Conservation (phyloP, 2,888 invertebrate species). For the Eurytoma californica region DNA sequence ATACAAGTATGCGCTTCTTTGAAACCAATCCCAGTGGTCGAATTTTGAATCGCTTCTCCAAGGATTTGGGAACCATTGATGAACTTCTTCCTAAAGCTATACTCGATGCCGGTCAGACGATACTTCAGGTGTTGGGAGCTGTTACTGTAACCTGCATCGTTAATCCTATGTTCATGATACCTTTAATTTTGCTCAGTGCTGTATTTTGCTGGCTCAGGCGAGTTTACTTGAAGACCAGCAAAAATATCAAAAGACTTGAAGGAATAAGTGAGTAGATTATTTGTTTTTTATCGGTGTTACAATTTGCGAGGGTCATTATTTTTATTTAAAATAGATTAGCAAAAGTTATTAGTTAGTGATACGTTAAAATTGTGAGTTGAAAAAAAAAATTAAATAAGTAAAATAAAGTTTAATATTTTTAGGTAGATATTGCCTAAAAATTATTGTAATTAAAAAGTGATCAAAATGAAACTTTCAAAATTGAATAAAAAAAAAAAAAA, state of each 20-base stretch:
- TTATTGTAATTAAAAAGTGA: no score
- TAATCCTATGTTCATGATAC: constrained; percentile 79
- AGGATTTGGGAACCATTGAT: constrained; percentile 88
- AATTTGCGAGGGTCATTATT: no score
- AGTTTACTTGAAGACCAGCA: constrained; percentile 83
- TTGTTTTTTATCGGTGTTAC: no score
- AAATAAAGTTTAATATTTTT: no score
- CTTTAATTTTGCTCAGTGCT: constrained; percentile 78
- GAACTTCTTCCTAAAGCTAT: constrained; percentile 83
- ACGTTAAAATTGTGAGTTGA: no score
- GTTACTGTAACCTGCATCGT: constrained; percentile 80
- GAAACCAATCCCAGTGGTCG: constrained; percentile 89
- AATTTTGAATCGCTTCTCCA: constrained; percentile 89
- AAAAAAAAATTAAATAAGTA: no score
- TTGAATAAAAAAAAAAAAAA: no score
- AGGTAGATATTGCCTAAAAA: no score
- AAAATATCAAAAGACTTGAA: constrained; percentile 83
- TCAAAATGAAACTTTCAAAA: no score
- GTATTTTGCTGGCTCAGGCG: constrained; percentile 79
- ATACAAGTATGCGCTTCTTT: constrained; percentile 83
- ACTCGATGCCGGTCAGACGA: constrained; percentile 78
- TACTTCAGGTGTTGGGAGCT: constrained; percentile 78
- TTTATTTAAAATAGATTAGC: no score
- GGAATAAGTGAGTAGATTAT: constrained; percentile 77
- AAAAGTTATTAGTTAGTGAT: no score